phyloP scores from a whole-genome alignment of 35 echinoderm and acorn worm species.

The Ptychodera flava region DNA sequence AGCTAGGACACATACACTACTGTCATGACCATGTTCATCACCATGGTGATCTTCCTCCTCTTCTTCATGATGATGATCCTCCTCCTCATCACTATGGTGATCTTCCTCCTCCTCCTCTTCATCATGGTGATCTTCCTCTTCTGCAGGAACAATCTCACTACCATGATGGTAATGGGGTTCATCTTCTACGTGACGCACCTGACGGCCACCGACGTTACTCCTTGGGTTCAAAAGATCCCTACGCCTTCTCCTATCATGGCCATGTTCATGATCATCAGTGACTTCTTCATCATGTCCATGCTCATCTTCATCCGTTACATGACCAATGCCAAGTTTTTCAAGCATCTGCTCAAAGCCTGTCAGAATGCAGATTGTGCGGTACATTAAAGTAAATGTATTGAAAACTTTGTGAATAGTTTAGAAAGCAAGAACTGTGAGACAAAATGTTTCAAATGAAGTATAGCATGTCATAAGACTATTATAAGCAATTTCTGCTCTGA shows the following conservation, averaged over 20 bases:
- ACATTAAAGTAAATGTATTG: too few species aligned
- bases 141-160: background rate
- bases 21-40: background rate
- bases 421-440: too few species aligned
- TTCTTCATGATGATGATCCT: background rate
- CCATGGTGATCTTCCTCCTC: background rate
- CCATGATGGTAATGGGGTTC: background rate
- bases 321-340: background rate
- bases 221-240: too few species aligned
- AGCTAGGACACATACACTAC: background rate
- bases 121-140: background rate
- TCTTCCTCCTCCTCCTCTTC: background rate
- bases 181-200: too few species aligned
- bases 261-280: background rate
- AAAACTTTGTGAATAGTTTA: too few species aligned
- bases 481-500: too few species aligned
- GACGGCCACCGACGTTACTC: too few species aligned
- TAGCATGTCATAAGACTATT: too few species aligned
- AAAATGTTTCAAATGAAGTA: too few species aligned
- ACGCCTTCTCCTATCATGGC: background rate
- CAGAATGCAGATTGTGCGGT: background rate
- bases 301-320: background rate
- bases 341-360: background rate
- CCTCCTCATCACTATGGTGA: background rate
- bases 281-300: background rate